Evolutionary conservation across 2,888 invertebrate species (phyloP).

Genomic region (Clitarchus hookeri): DNA sequence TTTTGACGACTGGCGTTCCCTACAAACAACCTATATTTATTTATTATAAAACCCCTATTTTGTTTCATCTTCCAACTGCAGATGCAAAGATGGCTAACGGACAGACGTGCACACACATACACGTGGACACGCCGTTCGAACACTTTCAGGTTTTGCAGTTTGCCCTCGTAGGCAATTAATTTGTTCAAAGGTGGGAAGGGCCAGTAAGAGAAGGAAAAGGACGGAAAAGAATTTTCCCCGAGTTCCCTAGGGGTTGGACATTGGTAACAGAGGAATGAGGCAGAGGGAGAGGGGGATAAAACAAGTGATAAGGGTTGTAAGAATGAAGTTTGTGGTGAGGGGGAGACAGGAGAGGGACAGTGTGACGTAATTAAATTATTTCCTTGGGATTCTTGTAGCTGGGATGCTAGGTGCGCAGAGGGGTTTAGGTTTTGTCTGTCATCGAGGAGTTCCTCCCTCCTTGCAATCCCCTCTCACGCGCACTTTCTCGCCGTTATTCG

Average conservation of each 20-base stretch:
- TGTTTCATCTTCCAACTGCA: too few relatives aligned
- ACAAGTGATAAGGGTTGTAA: slow-evolving; percentile 4
- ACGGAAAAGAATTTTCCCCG: not conserved
- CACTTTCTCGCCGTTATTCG: too few relatives aligned
- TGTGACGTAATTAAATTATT: slow-evolving; percentile 23
- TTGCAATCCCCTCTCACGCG: not conserved
- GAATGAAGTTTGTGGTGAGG: not conserved
- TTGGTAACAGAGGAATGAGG: not conserved
- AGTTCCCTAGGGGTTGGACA: not conserved
- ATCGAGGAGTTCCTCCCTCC: not conserved
- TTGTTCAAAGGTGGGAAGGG: not conserved
- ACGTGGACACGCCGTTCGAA: not conserved
- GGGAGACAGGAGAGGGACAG: slow-evolving; percentile 8
- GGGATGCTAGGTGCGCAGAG: not conserved
- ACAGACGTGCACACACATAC: not conserved
- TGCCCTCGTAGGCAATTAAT: not conserved
- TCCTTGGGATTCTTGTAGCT: not conserved
- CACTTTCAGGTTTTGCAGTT: not conserved
- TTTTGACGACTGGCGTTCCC: too few relatives aligned
- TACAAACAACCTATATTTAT: too few relatives aligned
- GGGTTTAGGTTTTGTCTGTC: not conserved
- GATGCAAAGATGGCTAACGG: too few relatives aligned
- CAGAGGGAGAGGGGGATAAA: not conserved
- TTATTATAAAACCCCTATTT: too few relatives aligned
- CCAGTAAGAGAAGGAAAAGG: not conserved